Conservation (phyloP, 1,140 invertebrate genomes). For the Microvelia longipes region DNA sequence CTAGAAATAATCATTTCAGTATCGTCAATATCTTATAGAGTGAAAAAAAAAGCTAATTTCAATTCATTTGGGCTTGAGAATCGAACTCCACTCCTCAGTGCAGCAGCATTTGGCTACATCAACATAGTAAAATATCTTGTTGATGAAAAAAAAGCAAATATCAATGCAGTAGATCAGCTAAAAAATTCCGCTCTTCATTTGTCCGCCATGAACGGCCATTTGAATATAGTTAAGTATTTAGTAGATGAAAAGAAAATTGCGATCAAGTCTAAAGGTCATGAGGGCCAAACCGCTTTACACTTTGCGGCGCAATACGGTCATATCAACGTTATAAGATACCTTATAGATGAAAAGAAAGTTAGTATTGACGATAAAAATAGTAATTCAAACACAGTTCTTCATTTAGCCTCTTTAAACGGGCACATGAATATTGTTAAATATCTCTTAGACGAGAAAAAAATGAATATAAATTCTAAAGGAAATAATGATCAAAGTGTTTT, state of each 20-base stretch:
- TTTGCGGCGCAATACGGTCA: neutral
- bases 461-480: neutral
- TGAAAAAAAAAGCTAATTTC: conserved; percentile 9
- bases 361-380: neutral
- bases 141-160: neutral
- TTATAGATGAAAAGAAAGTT: neutral
- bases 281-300: neutral
- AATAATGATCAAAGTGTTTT: neutral
- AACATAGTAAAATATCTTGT: neutral
- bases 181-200: neutral
- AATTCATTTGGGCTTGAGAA: neutral
- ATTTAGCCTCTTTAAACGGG: neutral
- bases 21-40: conserved; percentile 35
- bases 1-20: conserved; percentile 38
- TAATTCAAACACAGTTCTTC: neutral
- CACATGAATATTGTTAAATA: neutral
- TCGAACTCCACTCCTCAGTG: neutral
- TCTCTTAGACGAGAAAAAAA: neutral
- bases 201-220: neutral
- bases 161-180: neutral
- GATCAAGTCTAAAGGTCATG: neutral
- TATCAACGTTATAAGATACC: neutral
- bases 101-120: neutral
- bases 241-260: neutral
- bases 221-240: neutral